A percentile compares a stretch with the other conserved stretches of the same genome.
These are phyloP conservation scores for Apotomis turbidana DNA, from an alignment of 2,888 invertebrate genomes.

Conservation along the genomic window DNA sequence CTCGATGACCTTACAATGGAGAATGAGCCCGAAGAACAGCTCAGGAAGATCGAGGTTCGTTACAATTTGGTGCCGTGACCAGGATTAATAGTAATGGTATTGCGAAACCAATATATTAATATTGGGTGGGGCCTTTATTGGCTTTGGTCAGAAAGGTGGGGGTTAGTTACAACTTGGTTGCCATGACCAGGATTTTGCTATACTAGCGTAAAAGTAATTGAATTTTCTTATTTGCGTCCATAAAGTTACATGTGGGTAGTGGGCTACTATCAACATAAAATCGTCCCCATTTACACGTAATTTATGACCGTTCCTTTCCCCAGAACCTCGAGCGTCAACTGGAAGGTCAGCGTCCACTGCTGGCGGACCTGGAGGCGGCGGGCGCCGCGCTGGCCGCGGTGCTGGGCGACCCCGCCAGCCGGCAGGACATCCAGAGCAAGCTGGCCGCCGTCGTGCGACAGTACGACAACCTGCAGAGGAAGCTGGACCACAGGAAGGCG, in stretches of 20 bases:
- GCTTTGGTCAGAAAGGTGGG: too few relatives aligned
- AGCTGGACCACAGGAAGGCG: conserved; percentile 94
- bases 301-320: too few relatives aligned
- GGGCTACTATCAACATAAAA: background rate
- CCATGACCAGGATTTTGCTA: too few relatives aligned
- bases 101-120: background rate
- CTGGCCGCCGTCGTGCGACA: conserved; percentile 93
- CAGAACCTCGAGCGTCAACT: conserved; percentile 92
- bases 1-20: conserved; percentile 92
- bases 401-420: conserved; percentile 94
- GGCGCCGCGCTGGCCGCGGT: conserved; percentile 95
- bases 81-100: background rate
- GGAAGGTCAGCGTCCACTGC: conserved; percentile 93
- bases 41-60: conserved; percentile 90
- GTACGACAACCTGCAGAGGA: conserved; percentile 94
- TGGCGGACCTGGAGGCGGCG: conserved; percentile 95
- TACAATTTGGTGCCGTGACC: conserved; percentile 34
- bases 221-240: too few relatives aligned
- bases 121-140: too few relatives aligned
- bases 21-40: conserved; percentile 93
- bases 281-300: background rate
- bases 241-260: too few relatives aligned
- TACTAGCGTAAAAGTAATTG: too few relatives aligned
- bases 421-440: conserved; percentile 95
- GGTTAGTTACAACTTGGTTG: too few relatives aligned